These are phyloP conservation scores for Phyllotreta striolata DNA, from an alignment of 2,888 invertebrate genomes.

Conservation along the genomic window DNA sequence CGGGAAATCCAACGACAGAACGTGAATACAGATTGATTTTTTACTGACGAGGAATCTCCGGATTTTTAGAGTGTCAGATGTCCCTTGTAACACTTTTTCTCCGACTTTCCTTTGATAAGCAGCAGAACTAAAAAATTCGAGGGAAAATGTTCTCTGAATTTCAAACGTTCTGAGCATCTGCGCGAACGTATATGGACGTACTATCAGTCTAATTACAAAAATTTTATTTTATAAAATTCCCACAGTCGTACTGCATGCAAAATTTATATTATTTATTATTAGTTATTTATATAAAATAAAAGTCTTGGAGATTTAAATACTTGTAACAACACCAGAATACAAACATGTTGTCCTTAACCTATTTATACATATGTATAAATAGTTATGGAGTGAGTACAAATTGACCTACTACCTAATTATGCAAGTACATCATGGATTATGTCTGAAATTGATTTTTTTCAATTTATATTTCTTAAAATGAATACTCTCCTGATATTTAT, in stretches of 20 bases:
- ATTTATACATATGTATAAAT: no score
- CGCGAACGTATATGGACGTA: background rate
- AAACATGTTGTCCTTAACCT: no score
- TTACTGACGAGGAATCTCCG: conserved; percentile 18
- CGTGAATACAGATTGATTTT: conserved; percentile 23
- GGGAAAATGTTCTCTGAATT: conserved; percentile 17
- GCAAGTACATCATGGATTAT: no score
- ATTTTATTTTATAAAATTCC: no score
- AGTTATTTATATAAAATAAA: no score
- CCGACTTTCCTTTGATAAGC: conserved; percentile 11
- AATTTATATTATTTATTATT: no score
- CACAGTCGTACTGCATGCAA: no score
- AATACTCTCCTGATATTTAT: conserved; percentile 5
- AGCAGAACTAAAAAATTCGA: conserved; percentile 14
- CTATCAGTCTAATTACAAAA: no score
- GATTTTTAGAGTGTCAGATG: conserved; percentile 15
- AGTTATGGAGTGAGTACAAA: no score
- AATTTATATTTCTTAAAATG: background rate
- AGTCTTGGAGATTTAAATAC: no score
- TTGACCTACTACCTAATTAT: no score
- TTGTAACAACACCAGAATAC: no score
- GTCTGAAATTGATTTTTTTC: background rate
- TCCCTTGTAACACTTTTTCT: conserved; percentile 18
- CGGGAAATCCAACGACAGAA: conserved; percentile 16
- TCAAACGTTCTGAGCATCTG: conserved; percentile 3